phyloP scores from a whole-genome alignment of 2,797 vertebrate species.

The Labeo calbasu region DNA sequence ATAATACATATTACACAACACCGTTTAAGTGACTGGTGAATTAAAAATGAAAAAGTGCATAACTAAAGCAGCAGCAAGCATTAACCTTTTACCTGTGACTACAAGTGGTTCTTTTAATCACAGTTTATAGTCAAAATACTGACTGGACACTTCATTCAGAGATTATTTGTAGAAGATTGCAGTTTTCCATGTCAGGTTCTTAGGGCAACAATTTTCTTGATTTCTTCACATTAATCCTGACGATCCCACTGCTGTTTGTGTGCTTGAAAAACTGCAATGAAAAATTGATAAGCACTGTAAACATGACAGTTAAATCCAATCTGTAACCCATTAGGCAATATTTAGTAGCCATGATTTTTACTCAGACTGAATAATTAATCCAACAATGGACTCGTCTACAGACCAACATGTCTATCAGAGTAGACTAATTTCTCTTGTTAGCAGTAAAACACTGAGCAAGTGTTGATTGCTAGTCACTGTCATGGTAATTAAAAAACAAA shows the following conservation, averaged over 20 bases:
- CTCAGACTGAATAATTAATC: background rate
- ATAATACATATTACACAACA: background rate
- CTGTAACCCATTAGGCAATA: too few species aligned
- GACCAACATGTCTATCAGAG: too few species aligned
- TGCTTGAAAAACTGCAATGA: constrained; percentile 42
- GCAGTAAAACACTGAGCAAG: too few species aligned
- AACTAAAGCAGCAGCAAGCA: background rate
- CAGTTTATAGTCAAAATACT: too few species aligned
- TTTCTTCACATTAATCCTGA: constrained; percentile 48
- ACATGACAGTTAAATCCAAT: background rate
- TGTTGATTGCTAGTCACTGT: too few species aligned
- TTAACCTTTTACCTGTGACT: background rate
- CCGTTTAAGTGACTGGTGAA: background rate
- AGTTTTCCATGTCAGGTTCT: background rate
- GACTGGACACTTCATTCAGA: background rate
- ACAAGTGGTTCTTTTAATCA: too few species aligned
- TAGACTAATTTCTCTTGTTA: too few species aligned
- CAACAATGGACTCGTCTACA: too few species aligned
- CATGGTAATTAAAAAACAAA: too few species aligned
- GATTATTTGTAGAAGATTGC: background rate
- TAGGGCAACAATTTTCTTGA: background rate
- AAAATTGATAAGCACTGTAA: constrained; percentile 12
- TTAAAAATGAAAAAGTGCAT: background rate
- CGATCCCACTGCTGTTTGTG: constrained; percentile 2
- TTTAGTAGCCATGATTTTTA: too few species aligned